These are phyloP conservation scores for Drosophila ambigua DNA, from an alignment of 1,140 invertebrate genomes.

Conservation along the genomic window DNA sequence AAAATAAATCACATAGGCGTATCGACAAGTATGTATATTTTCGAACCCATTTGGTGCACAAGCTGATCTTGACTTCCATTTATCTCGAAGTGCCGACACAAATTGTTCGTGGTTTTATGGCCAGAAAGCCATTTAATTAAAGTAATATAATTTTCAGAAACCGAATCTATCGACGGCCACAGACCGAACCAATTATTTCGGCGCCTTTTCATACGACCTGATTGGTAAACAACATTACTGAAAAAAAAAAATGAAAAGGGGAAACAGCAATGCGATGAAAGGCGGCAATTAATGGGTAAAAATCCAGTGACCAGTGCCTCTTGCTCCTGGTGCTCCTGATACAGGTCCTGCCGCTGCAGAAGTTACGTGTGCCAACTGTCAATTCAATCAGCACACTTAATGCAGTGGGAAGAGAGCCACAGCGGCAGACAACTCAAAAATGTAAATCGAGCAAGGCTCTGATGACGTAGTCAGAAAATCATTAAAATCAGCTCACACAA, in stretches of 20 bases:
- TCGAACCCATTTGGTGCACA: slow-evolving; percentile 23
- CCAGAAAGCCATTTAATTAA: slow-evolving; percentile 48
- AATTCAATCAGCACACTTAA: slow-evolving; percentile 53
- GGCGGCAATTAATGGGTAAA: slow-evolving; percentile 55
- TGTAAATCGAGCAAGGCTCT: slow-evolving; percentile 56
- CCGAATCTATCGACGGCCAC: slow-evolving; percentile 29
- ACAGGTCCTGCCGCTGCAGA: slow-evolving; percentile 30
- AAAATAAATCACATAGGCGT: too few relatives aligned
- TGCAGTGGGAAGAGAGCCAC: slow-evolving; percentile 13
- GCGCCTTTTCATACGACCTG: slow-evolving; percentile 32
- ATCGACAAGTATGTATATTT: neutral
- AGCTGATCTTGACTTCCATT: slow-evolving; percentile 41
- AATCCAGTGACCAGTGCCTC: slow-evolving; percentile 29
- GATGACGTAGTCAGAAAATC: slow-evolving; percentile 55
- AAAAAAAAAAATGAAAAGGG: slow-evolving; percentile 16
- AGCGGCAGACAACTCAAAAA: slow-evolving; percentile 48
- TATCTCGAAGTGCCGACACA: slow-evolving; percentile 16
- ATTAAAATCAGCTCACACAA: slow-evolving; percentile 52
- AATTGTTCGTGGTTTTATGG: slow-evolving; percentile 34
- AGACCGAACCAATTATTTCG: slow-evolving; percentile 37
- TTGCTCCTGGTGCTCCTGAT: neutral
- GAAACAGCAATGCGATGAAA: slow-evolving; percentile 42
- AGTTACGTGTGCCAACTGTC: slow-evolving; percentile 54
- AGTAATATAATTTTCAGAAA: slow-evolving; percentile 46
- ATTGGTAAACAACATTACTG: slow-evolving; percentile 56